Base-by-base conservation (phyloP, 2,113 vertebrate species). In the Urocynchramus pylzowi region DNA sequence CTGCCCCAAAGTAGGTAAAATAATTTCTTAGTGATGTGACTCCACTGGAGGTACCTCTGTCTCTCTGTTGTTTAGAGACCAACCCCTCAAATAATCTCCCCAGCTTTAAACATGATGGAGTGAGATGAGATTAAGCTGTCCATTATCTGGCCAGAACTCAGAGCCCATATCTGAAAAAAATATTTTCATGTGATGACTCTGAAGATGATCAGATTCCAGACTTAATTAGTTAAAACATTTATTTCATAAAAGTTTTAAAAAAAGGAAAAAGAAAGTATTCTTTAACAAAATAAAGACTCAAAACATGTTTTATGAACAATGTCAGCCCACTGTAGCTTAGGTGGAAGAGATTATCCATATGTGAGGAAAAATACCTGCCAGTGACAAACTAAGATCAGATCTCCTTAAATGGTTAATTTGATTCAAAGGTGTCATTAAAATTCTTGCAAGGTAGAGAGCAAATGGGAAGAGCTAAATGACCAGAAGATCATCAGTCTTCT, bases 211-310 rank as follows among this genome's bases (percentile, higher is more conserved):
- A 60, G 20, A 49, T 78, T 81, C 39, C 47, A 75, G 52, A 57
- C 3, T 5, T 27, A 59, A 82, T 13, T 44, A 8, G 14, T 42
- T 28, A 5, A 35, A 63, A 78, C 9, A 6, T 10, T 26, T 10
- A 5, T 41, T n/a, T 10, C 2, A 0, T 11, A 42, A 33, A 53
- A 20, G 10, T 35, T 3, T 8, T 4, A 13, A 27, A 16, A n/a
- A 15, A 10, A 22, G 13, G 1, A 3, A 33, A n/a, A 8, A 33
- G 0, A 14, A 74, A 67, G 9, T 13, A 47, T 2, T 5, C 6
- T 79, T 16, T 88, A 39, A 30, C 9, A 52, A 79, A 80, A 68
- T 22, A 12, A 71, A 79, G 10, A 39, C 6, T 71, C 67, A 59
- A 50, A 69, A 35, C 1, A 1, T 11, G 3, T 54, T 89, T 76